Base-by-base conservation (phyloP, 2,113 vertebrate genomes). In the Aramus guarauna region DNA sequence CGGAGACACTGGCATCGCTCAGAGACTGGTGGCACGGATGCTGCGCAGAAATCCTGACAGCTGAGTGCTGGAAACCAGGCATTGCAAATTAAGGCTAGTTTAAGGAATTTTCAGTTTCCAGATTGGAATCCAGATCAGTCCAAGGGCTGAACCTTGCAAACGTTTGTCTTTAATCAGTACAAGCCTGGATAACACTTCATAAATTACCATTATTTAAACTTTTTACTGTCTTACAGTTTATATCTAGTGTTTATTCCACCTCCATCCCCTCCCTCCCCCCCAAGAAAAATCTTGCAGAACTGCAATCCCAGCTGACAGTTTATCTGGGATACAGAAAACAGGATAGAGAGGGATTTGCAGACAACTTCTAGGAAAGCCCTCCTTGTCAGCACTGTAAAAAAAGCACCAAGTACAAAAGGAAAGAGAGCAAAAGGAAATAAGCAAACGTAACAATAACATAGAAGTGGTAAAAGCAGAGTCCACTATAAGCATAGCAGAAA, bases 1-100 rank as follows among this genome's bases (percentile, higher is more conserved):
- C 0, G 0, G 47, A 64, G 69, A 59, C n/a, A 16, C 0, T 4
- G 74, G 48, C 39, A 64, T 62, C 0, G 0, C 68, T 72, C 34
- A 5, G 11, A 80, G 48, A 12, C 36, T 68, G 24, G 10, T 1
- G 1, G 43, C 24, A 68, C 3, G 23, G 74, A 39, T 17, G 29
- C 47, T 1, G 1, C 1, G 6, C 36, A 80, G 53, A 76, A 79
- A 92, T 47, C 48, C 78, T 55, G 41, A 47, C 10, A 92, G 69
- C 52, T 21, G 37, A 59, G 15, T 4, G 2, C 78, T 90, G 43
- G n/a, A 92, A 91, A 75, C 16, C 69, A 90, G 74, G 58, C 7
- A 3, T 8, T 13, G 47, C n/a, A 71, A 87, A 81, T 27, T 11
- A 41, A 82, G 37, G 24, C 20, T 78, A 41, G 37, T 36, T 90